Evolutionary conservation across 2,797 vertebrate species (phyloP).

Genomic region (Pampus argenteus): DNA sequence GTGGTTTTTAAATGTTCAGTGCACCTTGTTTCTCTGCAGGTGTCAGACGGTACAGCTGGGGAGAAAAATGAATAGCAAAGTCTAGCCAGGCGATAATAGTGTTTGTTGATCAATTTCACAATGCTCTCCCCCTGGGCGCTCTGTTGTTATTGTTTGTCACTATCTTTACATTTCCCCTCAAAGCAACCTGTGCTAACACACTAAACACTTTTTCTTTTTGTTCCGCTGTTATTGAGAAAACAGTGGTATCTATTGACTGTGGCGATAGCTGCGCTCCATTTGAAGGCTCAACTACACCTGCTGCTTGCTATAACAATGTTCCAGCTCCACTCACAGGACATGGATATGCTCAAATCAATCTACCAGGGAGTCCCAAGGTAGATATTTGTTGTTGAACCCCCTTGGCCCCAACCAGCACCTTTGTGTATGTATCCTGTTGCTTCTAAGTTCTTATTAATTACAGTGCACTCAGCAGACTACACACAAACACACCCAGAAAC

Average conservation of each 20-base stretch:
- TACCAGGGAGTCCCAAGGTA: background rate
- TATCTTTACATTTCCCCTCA: conserved; percentile 36
- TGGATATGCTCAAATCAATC: background rate
- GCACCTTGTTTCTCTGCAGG: conserved; percentile 25
- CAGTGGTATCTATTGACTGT: conserved; percentile 20
- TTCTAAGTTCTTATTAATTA: background rate
- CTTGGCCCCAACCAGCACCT: background rate
- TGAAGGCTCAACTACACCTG: conserved; percentile 10
- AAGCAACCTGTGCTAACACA: conserved; percentile 21
- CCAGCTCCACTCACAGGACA: background rate
- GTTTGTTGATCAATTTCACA: conserved; percentile 63
- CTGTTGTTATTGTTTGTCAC: conserved; percentile 52
- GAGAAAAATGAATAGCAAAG: conserved; percentile 40
- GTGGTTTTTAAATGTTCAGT: conserved; percentile 33
- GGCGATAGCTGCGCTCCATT: conserved; percentile 17
- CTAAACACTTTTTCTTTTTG: conserved; percentile 4
- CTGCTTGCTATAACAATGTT: conserved; percentile 1
- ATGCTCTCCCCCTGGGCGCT: conserved; percentile 31
- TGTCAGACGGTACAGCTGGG: background rate
- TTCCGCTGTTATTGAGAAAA: conserved; percentile 30
- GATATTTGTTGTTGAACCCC: background rate
- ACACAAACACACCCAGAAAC: background rate
- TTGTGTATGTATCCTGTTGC: background rate
- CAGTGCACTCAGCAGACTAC: background rate
- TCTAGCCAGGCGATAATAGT: conserved; percentile 34